Evolutionary conservation across 2,113 vertebrate species (phyloP).

Genomic region (Cryptomyrus ogoouensis): DNA sequence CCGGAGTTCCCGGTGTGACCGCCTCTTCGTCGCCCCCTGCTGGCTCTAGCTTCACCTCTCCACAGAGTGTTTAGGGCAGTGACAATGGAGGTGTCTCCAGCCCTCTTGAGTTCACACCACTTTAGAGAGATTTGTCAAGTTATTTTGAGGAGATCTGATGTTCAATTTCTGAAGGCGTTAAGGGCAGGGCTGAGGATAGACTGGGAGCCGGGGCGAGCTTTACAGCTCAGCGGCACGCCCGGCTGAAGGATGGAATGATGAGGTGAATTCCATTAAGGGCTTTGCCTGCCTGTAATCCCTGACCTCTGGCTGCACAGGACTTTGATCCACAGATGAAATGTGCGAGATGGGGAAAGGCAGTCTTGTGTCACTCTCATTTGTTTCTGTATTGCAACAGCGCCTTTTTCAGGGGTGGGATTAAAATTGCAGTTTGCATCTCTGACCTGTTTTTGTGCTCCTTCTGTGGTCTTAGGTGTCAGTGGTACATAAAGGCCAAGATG

Average conservation of each 20-base stretch:
- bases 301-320: slow-evolving; percentile 8
- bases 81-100: not conserved
- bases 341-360: not conserved
- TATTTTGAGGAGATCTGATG: slow-evolving; percentile 9
- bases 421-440: slow-evolving; percentile 7
- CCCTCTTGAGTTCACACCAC: not conserved
- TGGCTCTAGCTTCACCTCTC: not conserved
- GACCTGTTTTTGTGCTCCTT: slow-evolving; percentile 10
- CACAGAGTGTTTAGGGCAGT: not conserved
- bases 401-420: not conserved
- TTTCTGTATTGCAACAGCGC: not conserved
- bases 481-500: slow-evolving; percentile 97
- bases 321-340: not conserved
- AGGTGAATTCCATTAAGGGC: not conserved
- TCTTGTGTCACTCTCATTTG: not conserved
- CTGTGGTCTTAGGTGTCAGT: slow-evolving; percentile 76
- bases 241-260: not conserved
- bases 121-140: not conserved
- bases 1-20: not conserved
- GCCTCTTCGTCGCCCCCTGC: not conserved
- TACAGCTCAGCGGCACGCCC: not conserved
- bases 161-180: not conserved
- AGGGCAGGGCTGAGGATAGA: not conserved
- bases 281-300: slow-evolving; percentile 13
- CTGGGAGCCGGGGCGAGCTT: not conserved